These are phyloP conservation scores for Ostrea edulis DNA, from an alignment of 1,140 invertebrate species.

Conservation along the genomic window DNA sequence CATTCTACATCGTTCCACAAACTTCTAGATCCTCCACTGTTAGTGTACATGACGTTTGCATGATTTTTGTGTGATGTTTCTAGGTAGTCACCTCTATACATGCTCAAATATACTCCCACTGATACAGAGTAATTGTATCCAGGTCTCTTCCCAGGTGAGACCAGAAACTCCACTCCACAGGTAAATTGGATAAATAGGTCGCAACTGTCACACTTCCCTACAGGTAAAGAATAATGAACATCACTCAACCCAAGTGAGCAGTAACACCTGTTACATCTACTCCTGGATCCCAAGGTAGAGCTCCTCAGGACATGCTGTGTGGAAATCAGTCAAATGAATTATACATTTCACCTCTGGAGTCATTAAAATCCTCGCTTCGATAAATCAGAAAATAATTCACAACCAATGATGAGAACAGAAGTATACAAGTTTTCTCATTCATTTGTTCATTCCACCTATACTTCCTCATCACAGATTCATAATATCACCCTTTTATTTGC, in stretches of 20 bases:
- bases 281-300: background rate
- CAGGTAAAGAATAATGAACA: conserved; percentile 6
- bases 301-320: conserved; percentile 17
- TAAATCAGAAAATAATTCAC: conserved; percentile 1
- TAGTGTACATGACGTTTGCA: background rate
- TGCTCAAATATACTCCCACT: background rate
- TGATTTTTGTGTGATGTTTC: background rate
- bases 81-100: background rate
- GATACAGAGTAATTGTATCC: background rate
- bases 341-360: background rate
- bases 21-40: background rate
- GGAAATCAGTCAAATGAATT: conserved; percentile 6
- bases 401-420: background rate
- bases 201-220: background rate
- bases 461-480: too few relatives aligned
- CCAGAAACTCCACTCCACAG: conserved; percentile 6
- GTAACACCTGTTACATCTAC: conserved; percentile 12
- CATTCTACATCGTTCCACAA: background rate
- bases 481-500: too few relatives aligned
- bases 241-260: background rate
- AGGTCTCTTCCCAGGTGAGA: background rate
- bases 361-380: background rate
- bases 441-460: too few relatives aligned
- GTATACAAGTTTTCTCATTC: too few relatives aligned
- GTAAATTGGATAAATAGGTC: conserved; percentile 8